phyloP scores from a whole-genome alignment of 2,888 invertebrate species.

The Mythimna pallens region DNA sequence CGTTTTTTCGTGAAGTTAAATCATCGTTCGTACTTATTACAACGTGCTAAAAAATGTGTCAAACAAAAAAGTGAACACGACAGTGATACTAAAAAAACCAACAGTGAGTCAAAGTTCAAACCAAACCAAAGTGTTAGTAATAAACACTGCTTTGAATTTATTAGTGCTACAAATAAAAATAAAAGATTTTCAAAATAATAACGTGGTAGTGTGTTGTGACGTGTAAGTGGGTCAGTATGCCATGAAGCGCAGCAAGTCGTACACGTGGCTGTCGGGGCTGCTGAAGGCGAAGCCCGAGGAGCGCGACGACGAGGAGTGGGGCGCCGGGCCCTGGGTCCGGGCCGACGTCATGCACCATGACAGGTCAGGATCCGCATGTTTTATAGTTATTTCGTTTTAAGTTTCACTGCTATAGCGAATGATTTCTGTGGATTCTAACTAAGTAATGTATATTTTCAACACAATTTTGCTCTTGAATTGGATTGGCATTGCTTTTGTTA shows the following conservation, averaged over 20 bases:
- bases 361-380: conserved; percentile 73
- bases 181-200: conserved; percentile 8
- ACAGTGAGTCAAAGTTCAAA: conserved; percentile 9
- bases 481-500: background rate
- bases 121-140: conserved; percentile 23
- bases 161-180: conserved; percentile 3
- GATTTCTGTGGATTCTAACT: too few relatives aligned
- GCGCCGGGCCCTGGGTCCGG: conserved; percentile 83
- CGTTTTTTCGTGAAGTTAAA: conserved; percentile 21
- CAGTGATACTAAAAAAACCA: conserved; percentile 15
- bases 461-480: background rate
- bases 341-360: conserved; percentile 81
- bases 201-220: conserved; percentile 63
- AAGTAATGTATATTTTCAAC: background rate
- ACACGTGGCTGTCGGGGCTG: conserved; percentile 88
- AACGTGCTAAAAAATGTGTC: conserved; percentile 11
- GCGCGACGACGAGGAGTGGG: conserved; percentile 81
- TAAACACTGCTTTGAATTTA: conserved; percentile 18
- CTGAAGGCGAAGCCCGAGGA: conserved; percentile 78
- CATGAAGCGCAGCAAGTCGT: conserved; percentile 88
- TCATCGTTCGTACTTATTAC: conserved; percentile 8
- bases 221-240: conserved; percentile 30
- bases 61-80: conserved; percentile 14
- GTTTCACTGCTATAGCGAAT: background rate
- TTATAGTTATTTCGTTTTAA: background rate